Conservation (phyloP, 2,797 vertebrate genomes). For the Parambassis ranga region DNA sequence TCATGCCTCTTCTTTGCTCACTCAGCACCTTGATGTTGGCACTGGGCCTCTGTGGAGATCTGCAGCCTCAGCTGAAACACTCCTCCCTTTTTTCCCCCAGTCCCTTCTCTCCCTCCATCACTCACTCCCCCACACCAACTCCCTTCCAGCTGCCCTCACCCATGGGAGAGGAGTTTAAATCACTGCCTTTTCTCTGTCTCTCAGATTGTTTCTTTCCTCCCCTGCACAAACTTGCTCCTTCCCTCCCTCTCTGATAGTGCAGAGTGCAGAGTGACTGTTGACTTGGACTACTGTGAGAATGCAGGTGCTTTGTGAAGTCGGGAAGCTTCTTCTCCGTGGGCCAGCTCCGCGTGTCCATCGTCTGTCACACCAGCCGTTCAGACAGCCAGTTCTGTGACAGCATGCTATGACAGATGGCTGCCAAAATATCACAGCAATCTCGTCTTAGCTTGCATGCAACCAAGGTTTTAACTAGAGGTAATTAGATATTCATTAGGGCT, state of each 20-base stretch:
- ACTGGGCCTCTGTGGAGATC: conserved; percentile 42
- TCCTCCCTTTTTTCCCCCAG: conserved; percentile 40
- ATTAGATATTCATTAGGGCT: conserved; percentile 8
- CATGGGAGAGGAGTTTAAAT: conserved; percentile 53
- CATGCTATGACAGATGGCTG: conserved; percentile 33
- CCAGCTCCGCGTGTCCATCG: conserved; percentile 16
- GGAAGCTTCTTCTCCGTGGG: conserved; percentile 7
- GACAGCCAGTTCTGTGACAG: conserved; percentile 23
- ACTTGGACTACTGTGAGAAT: conserved; percentile 70
- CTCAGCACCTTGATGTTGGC: conserved; percentile 72
- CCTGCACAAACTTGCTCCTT: conserved; percentile 7
- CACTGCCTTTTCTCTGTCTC: conserved; percentile 40
- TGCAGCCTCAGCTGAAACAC: conserved; percentile 61
- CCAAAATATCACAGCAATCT: conserved; percentile 36
- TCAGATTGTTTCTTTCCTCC: conserved; percentile 14
- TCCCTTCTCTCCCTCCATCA: conserved; percentile 24
- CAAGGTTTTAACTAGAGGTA: conserved; percentile 7
- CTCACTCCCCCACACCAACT: conserved; percentile 27
- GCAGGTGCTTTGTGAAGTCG: conserved; percentile 47
- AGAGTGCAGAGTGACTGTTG: conserved; percentile 35
- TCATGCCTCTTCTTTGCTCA: conserved; percentile 30
- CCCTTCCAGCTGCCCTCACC: conserved; percentile 40
- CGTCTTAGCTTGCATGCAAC: conserved; percentile 34
- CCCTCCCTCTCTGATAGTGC: conserved; percentile 42
- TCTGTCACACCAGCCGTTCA: conserved; percentile 35